Conservation (phyloP, 2,113 vertebrate species). For the Nothobranchius kuhntae region DNA sequence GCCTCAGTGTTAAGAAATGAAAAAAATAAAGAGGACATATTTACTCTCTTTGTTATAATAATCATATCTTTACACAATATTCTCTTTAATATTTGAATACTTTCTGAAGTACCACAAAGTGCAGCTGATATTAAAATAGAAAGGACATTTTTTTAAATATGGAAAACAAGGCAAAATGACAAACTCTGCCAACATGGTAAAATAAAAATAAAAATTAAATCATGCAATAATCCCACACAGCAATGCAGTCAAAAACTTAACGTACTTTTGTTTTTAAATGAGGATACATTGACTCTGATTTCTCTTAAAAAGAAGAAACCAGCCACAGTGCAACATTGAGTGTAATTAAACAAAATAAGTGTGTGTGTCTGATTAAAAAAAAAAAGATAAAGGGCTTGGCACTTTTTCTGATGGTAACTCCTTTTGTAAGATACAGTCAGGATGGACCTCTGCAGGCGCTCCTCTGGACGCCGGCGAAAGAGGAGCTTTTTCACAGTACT, state of each 20-base stretch:
- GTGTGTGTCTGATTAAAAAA: constrained; percentile 58
- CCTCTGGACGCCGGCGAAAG: constrained; percentile 73
- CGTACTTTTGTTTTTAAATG: constrained; percentile 58
- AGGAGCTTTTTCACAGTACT: constrained; percentile 83
- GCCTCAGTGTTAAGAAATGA: constrained; percentile 69
- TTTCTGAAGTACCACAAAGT: constrained; percentile 78
- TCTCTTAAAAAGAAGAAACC: constrained; percentile 68
- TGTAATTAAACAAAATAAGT: constrained; percentile 37
- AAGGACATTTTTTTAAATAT: constrained; percentile 55
- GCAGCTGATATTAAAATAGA: constrained; percentile 67
- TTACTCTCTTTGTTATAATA: constrained; percentile 76
- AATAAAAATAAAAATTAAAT: constrained; percentile 27
- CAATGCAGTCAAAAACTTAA: constrained; percentile 73
- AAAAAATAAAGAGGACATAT: constrained; percentile 75
- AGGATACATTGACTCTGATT: constrained; percentile 71
- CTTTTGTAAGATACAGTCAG: constrained; percentile 75
- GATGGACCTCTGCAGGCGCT: constrained; percentile 67
- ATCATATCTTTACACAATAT: constrained; percentile 76
- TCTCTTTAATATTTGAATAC: constrained; percentile 72
- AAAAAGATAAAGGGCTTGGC: constrained; percentile 78
- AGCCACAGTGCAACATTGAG: constrained; percentile 76
- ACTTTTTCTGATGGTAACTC: constrained; percentile 81
- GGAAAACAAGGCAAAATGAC: constrained; percentile 53
- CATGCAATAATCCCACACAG: constrained; percentile 79
- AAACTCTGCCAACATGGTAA: constrained; percentile 60